phyloP scores from a whole-genome alignment of 2,113 vertebrate species.

The western clawed frog (Xenopus tropicalis) region UCB_Xtro_10.0 CM004448.2:93815001-93815500 shows the following conservation, averaged over 20 bases:
- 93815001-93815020: too few relatives aligned
- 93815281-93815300: constrained; percentile 7
- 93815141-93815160: too few relatives aligned
- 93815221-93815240: not conserved
- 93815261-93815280: not conserved
- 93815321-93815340: constrained; percentile 21
- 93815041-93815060: too few relatives aligned
- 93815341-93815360: constrained; percentile 22
- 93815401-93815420: constrained; percentile 10
- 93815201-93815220: too few relatives aligned
- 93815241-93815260: not conserved
- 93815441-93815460: not conserved
- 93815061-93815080: too few relatives aligned
- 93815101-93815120: too few relatives aligned
- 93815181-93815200: too few relatives aligned
- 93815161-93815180: too few relatives aligned
- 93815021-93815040: too few relatives aligned
- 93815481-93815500: constrained; percentile 4
- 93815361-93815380: constrained; percentile 22
- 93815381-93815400: constrained; percentile 25
- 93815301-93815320: constrained; percentile 10
- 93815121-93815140: too few relatives aligned
- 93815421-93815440: constrained; percentile 1
- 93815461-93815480: not conserved
- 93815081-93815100: too few relatives aligned